Conservation (phyloP, 2,888 invertebrate genomes). For the Catocala fraxini region DNA sequence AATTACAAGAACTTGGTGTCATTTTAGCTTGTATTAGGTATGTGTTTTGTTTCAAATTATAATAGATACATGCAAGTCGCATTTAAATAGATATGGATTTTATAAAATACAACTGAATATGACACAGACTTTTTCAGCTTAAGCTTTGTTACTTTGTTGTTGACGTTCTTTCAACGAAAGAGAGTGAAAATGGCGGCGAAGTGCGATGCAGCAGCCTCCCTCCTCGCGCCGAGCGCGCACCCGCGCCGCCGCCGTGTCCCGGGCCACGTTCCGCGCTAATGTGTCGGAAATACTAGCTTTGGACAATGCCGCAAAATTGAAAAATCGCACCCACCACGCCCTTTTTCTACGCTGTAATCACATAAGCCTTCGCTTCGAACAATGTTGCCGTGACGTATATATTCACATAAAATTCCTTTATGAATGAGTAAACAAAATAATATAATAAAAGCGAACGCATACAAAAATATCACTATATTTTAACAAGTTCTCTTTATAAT, state of each 20-base stretch:
- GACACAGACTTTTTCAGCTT: slow-evolving; percentile 48
- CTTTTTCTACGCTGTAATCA: slow-evolving; percentile 7
- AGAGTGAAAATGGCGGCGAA: slow-evolving; percentile 48
- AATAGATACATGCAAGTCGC: slow-evolving; percentile 26
- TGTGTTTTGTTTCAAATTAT: slow-evolving; percentile 43
- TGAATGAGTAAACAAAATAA: background rate
- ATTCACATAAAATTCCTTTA: background rate
- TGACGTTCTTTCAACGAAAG: slow-evolving; percentile 54
- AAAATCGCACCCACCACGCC: slow-evolving; percentile 39
- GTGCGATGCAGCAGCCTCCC: slow-evolving; percentile 36
- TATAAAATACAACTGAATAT: slow-evolving; percentile 39
- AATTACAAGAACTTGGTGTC: slow-evolving; percentile 32
- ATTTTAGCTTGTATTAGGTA: slow-evolving; percentile 32
- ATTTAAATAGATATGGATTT: slow-evolving; percentile 50
- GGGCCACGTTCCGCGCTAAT: slow-evolving; percentile 52
- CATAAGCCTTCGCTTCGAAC: background rate
- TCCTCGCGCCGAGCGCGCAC: no score
- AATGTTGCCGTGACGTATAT: background rate
- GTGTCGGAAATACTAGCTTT: slow-evolving; percentile 60
- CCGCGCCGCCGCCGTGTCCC: slow-evolving; percentile 1
- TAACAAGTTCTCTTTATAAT: slow-evolving; percentile 11
- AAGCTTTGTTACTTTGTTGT: slow-evolving; percentile 50
- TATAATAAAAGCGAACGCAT: background rate
- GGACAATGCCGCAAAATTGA: slow-evolving; percentile 46
- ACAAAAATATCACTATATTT: slow-evolving; percentile 16